Evolutionary conservation across 2,888 invertebrate genomes (phyloP), one percentile per base, ranked within the genome.

Genomic region (Gnatocerus cornutus): DNA sequence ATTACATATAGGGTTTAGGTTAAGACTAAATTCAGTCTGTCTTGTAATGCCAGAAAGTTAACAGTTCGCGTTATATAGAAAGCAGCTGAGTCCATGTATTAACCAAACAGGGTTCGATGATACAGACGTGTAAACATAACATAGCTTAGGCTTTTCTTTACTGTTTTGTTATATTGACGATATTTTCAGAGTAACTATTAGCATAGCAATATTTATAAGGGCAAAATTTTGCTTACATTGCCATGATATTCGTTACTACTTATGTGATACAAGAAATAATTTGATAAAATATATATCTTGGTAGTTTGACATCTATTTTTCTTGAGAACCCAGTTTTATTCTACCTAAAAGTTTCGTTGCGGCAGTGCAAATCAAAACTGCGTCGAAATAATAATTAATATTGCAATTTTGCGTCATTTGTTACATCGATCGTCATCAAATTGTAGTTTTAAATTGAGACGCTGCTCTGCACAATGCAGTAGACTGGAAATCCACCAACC

Each of bases 141-240:
- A 59, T 68, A 68, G 68, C 68, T 53, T 68, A 68, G 68, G 43
- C 52, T 68, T 68, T 53, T 37, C 43, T 59, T 43, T 65, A 48
- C 33, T 37, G 48, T 56, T 55, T 62, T 37, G 59, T 69, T 65
- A 55, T 45, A 50, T 41, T 16, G 61, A 61, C 14, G 30, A 66
- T 37, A 56, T 50, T 13, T 58, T 55, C 41, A 63, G 46, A 67
- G 65, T 71, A 69, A 66, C 62, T 55, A 37, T 53, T 73, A 73
- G 70, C 67, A 69, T 70, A 67, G 70, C 70, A 70, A 70, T 70
- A 67, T 62, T 48, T 41, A 64, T 68, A 71, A 46, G 9, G 48
- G 69, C 66, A 73, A 73, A 72, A 55, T 65, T 72, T 73, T 74
- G 75, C 73, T 75, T 75, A 72, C 72, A 76, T 76, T 74, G 74